Conservation (phyloP, 2,797 vertebrate species). For the Hipposideros larvatus region DNA sequence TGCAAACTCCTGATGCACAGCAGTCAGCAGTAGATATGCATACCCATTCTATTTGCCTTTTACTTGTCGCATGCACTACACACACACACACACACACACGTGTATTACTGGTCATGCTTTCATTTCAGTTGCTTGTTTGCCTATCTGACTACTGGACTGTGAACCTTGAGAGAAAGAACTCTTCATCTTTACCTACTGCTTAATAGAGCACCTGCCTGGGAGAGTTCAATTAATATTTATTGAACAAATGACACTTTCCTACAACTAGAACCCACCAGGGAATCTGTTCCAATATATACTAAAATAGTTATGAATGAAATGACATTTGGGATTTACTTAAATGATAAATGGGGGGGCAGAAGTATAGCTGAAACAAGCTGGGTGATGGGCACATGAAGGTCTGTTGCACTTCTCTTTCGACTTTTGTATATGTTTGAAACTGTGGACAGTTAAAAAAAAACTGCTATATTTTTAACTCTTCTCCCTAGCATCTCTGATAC, state of each 20-base stretch:
- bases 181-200: neutral
- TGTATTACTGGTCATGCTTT: neutral
- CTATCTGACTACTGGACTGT: neutral
- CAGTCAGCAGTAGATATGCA: neutral
- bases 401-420: neutral
- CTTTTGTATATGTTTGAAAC: neutral
- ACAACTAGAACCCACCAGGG: neutral
- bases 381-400: neutral
- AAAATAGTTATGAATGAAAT: neutral
- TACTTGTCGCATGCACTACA: neutral
- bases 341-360: conserved; percentile 9
- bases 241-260: conserved; percentile 39
- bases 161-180: neutral
- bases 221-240: neutral
- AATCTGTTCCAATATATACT: neutral
- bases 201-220: neutral
- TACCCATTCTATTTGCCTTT: neutral
- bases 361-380: neutral
- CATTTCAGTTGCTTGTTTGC: neutral
- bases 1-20: neutral
- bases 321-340: neutral
- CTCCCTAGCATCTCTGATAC: neutral
- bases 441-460: neutral
- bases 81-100: neutral
- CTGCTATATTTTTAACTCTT: neutral